These are phyloP conservation scores for Hestina assimilis DNA, from an alignment of 1,140 invertebrate genomes.

Conservation along the genomic window DNA sequence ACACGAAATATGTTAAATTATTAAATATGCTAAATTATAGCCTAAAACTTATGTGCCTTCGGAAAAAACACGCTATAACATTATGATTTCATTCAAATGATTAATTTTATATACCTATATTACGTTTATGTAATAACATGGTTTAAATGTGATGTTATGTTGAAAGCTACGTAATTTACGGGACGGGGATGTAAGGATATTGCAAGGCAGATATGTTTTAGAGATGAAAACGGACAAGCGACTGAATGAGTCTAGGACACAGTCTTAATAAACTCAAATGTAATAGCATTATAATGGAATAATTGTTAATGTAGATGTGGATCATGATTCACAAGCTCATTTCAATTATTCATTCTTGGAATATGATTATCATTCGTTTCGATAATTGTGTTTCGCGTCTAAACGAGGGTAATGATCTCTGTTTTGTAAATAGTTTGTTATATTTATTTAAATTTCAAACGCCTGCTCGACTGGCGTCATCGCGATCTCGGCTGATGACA, in stretches of 20 bases:
- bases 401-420: conserved; percentile 3
- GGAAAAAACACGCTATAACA: not conserved
- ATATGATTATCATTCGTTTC: not conserved
- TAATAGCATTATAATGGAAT: too few species aligned
- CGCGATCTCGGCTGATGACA: conserved; percentile 27
- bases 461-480: conserved; percentile 16
- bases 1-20: not conserved
- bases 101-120: not conserved
- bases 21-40: not conserved
- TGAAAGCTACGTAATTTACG: not conserved
- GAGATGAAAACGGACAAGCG: not conserved
- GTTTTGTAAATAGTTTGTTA: conserved; percentile 35
- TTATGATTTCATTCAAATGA: not conserved
- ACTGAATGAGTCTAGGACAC: not conserved
- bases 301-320: too few species aligned
- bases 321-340: not conserved
- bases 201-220: not conserved
- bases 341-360: not conserved
- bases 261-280: too few species aligned
- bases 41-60: conserved; percentile 13
- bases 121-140: not conserved
- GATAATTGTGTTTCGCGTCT: not conserved
- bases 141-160: not conserved
- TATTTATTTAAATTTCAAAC: conserved; percentile 27
- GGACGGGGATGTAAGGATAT: conserved; percentile 4